Base-by-base conservation (phyloP, 1,140 invertebrate genomes). In the Drosophila novamexicana region DNA sequence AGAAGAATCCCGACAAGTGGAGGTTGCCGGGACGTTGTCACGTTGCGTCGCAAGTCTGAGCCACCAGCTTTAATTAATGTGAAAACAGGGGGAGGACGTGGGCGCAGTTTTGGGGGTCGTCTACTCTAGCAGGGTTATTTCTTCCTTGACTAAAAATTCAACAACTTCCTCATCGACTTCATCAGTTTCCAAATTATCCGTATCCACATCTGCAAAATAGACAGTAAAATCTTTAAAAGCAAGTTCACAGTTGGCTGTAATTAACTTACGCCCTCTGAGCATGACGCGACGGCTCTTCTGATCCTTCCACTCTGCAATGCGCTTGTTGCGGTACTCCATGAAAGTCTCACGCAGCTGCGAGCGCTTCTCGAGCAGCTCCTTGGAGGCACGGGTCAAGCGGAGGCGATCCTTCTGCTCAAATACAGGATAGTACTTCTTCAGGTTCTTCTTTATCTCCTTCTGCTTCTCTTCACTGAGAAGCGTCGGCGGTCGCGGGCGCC, bases 101-200 rank as follows among this genome's bases (percentile, higher is more conserved):
- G 62, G 8, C 39, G 32, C 32, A 45, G 53, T 47, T 22, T 0
- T 14, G 78, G 90, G 90, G 79, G 79, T 84, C 83, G 84, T 92
- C 93, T 92, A 92, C 91, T 92, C 91, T 85, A 98, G 93, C 70
- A 96, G 93, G 16, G 95, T 97, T 77, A 95, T 95, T 95, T 99
- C 98, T 94, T 99, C 98, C 94, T 98, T 99, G 88, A 99, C 95
- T 94, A 99, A 97, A 95, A 99, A 98, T 96, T 99, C 98, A 85
- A 99, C 96, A 91, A 97, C 94, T 94, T 99, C 98, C 92, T 99
- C 98, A 91, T 98, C 97, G 81, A 98, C 95, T 89, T 98, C 98
- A 75, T 96, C 95, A 39, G 95, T 95, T 85, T 98, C 96, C 74
- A 98, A 93, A 92, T 96, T 96, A 93, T 99, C 98, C 7, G 98